Evolutionary conservation across 92 coral and sea anemone species (phyloP), one percentile per base, ranked within the genome.

Genomic region (Diadumene lineata): DNA sequence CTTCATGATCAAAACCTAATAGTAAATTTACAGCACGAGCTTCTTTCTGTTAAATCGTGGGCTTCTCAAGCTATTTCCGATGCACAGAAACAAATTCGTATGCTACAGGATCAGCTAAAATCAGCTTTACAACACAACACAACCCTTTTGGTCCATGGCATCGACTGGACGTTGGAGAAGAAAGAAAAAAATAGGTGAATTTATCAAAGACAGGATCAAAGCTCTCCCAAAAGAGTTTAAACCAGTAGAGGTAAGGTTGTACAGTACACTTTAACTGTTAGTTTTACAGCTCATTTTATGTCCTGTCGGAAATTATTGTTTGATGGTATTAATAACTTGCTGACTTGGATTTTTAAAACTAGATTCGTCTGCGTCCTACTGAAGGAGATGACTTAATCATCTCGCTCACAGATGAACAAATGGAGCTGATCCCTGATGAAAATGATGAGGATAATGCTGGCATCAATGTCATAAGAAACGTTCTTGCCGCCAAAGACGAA

Each of bases 231-330:
- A n/a, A 21, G 62, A 56, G 25, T 56, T 56, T 56, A 4, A 56
- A 21, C 62, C 62, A 56, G 62, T 56, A 4, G 62, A 56, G 25
- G 62, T 56, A 56, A 56, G n/a, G n/a, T n/a, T n/a, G n/a, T n/a
- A n/a, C n/a, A n/a, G n/a, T n/a, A n/a, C n/a, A n/a, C n/a, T n/a
- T n/a, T n/a, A n/a, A n/a, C n/a, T n/a, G n/a, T n/a, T n/a, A n/a
- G n/a, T n/a, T n/a, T n/a, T n/a, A n/a, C n/a, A n/a, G n/a, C n/a
- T n/a, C n/a, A n/a, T n/a, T n/a, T n/a, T n/a, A n/a, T n/a, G n/a
- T n/a, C n/a, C n/a, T n/a, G n/a, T n/a, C n/a, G n/a, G n/a, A n/a
- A n/a, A n/a, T n/a, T n/a, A n/a, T n/a, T n/a, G n/a, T n/a, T n/a
- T n/a, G n/a, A n/a, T n/a, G n/a, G n/a, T n/a, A n/a, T n/a, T n/a